Percentiles rank a stretch among this genome's conserved stretches.
phyloP scores from a whole-genome alignment of 2,113 vertebrate genomes.

The Eretmodus cyanostictus region DNA sequence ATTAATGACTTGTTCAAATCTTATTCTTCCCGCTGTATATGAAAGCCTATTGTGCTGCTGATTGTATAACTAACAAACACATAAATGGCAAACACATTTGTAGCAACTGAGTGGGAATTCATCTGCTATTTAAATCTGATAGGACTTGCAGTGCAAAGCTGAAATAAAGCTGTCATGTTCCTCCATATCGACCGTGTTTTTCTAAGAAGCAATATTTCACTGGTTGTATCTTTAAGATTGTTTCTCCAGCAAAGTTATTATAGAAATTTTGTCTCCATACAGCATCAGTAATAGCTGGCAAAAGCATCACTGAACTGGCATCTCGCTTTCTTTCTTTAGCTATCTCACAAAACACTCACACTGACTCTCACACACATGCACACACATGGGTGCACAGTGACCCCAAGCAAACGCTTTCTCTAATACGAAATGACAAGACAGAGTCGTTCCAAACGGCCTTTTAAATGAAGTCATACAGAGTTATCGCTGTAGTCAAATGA shows the following conservation, averaged over 20 bases:
- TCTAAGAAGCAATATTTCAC: constrained; percentile 16
- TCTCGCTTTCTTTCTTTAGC: not conserved
- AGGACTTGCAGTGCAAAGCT: not conserved
- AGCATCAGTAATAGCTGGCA: constrained; percentile 3
- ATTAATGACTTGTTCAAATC: not conserved
- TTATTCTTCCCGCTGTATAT: not conserved
- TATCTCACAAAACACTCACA: not conserved
- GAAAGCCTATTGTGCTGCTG: not conserved
- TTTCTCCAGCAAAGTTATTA: constrained; percentile 39
- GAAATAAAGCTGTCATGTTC: not conserved
- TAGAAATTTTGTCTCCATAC: constrained; percentile 10
- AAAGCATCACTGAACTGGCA: not conserved
- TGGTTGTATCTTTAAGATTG: constrained; percentile 25
- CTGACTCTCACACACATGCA: not conserved
- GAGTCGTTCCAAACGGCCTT: constrained; percentile 27
- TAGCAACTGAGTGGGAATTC: not conserved
- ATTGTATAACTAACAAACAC: not conserved
- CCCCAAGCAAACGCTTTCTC: constrained; percentile 14
- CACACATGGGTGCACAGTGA: not conserved
- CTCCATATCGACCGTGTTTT: not conserved
- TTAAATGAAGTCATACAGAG: constrained; percentile 47
- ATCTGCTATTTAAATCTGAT: not conserved
- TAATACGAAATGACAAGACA: constrained; percentile 45
- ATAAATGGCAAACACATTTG: not conserved
- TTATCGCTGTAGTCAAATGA: constrained; percentile 42